These are phyloP conservation scores for Chaenogobius annularis DNA, from an alignment of 2,113 vertebrate genomes.

Conservation along the genomic window DNA sequence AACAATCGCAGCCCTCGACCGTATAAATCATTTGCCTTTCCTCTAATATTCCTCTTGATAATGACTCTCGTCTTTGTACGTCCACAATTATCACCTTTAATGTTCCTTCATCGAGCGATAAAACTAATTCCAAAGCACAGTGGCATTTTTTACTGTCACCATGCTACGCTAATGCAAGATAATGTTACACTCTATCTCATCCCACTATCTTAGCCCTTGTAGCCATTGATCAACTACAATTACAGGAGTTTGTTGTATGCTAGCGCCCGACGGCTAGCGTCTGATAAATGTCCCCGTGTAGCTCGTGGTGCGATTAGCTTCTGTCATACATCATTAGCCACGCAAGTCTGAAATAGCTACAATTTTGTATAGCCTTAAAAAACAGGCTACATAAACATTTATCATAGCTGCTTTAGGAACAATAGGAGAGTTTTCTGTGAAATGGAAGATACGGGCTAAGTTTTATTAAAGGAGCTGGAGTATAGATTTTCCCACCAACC, in stretches of 20 bases:
- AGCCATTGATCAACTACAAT: neutral
- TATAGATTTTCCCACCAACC: no score
- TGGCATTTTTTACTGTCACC: neutral
- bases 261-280: neutral
- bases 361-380: neutral
- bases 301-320: neutral
- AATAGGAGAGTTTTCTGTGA: neutral
- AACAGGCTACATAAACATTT: neutral
- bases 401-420: neutral
- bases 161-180: neutral
- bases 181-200: neutral
- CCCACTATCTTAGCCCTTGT: neutral
- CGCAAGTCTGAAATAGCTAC: neutral
- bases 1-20: neutral
- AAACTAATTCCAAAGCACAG: neutral
- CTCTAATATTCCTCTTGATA: neutral
- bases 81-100: constrained; percentile 5
- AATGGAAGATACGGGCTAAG: neutral
- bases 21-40: neutral
- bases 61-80: neutral
- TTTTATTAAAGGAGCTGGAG: neutral
- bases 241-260: neutral
- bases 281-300: neutral
- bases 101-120: neutral
- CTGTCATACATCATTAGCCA: neutral